A percentile compares a stretch with the other conserved stretches of the same genome.
Evolutionary conservation across 2,113 vertebrate genomes (phyloP).

Genomic region (Pelusios castaneus): DNA sequence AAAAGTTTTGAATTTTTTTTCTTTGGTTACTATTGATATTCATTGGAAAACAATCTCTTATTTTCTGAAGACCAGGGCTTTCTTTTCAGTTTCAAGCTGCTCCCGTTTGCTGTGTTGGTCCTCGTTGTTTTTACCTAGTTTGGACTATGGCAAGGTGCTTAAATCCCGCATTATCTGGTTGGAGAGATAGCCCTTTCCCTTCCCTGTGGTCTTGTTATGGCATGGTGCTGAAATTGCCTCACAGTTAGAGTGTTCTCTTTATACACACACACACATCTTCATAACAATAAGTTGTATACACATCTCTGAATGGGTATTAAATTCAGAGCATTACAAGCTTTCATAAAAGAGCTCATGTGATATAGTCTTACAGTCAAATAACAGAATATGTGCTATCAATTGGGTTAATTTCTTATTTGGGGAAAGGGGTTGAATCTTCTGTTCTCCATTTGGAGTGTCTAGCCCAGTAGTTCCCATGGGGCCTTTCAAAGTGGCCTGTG

Average conservation of each 20-base stretch:
- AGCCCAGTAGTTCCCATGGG: too few relatives aligned
- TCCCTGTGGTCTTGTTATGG: background rate
- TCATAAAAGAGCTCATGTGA: background rate
- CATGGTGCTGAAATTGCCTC: too few relatives aligned
- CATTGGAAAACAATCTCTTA: background rate
- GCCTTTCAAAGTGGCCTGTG: too few relatives aligned
- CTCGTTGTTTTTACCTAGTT: background rate
- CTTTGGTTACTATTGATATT: background rate
- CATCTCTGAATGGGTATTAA: background rate
- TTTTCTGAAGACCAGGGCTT: background rate
- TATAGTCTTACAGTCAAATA: background rate
- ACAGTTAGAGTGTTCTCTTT: too few relatives aligned
- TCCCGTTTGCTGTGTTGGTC: background rate
- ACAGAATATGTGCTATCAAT: background rate
- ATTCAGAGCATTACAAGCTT: background rate
- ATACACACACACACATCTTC: background rate
- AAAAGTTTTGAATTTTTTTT: background rate
- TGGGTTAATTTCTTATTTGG: background rate
- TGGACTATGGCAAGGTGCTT: background rate
- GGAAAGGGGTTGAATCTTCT: background rate
- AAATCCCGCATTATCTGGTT: background rate
- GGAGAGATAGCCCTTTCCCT: background rate
- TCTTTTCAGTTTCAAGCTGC: background rate
- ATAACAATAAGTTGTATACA: background rate
- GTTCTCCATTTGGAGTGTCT: background rate